Base-by-base conservation (phyloP, 2,888 invertebrate species). In the Napeogenes sylphis region DNA sequence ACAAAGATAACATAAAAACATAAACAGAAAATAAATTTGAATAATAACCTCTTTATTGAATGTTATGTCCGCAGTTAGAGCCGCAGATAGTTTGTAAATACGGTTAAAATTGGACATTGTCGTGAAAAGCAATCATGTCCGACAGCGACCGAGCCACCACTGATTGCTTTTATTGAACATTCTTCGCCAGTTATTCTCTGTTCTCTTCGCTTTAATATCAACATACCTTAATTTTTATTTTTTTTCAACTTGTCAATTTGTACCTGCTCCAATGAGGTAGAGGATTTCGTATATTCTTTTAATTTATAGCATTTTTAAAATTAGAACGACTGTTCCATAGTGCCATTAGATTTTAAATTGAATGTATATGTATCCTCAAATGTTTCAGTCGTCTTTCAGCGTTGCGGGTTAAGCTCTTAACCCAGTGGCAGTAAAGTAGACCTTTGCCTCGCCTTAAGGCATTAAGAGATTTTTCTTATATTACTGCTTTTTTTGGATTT, bases 41-140 rank as follows among this genome's bases (percentile, higher is more conserved):
- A 51, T 51, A 30, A 30, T 30, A 51, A 51, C 8, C 12, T 30
- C 30, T 30, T 51, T 51, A 30, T 4, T 51, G 30, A 21, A 30
- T 30, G 51, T 51, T 51, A 30, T 51, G 10, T 30, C 12, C 51
- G 51, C 30, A 51, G 13, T 47, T 21, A 38, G 5, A 51, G 51
- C 30, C 6, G 51, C 51, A 51, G 21, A 30, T 30, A 51, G 51
- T 51, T 51, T 51, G 51, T 51, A 51, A 51, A 30, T 51, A 30
- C 51, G 51, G 51, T 51, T 30, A 51, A 73, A 79, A 81, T 80
- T 77, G 80, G 69, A 69, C 62, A 75, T 73, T 75, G 77, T 78
- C 78, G 73, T 64, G 69, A 64, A 75, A 79, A 75, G 77, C 81
- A 81, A 82, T 83, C 79, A 76, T 68, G 57, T 61, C 61, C 57